These are phyloP conservation scores for Cygnus atratus DNA, from an alignment of 2,113 vertebrate species.

Conservation along the genomic window DNA sequence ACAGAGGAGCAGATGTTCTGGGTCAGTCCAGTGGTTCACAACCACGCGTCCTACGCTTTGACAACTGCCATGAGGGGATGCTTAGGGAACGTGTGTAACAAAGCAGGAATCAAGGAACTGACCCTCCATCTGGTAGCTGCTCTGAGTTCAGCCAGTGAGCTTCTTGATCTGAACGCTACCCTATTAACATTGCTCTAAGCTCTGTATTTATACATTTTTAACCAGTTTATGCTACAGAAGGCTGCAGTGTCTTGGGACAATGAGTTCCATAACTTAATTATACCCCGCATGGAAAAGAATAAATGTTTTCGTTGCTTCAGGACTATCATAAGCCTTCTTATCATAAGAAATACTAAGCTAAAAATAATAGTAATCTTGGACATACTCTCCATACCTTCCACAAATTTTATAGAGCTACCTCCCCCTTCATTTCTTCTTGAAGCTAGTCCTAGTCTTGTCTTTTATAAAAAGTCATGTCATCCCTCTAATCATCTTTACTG, in stretches of 20 bases:
- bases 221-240: background rate
- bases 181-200: background rate
- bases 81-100: background rate
- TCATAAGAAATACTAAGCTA: background rate
- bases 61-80: accelerated
- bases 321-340: background rate
- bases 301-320: background rate
- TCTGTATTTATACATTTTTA: background rate
- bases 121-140: background rate
- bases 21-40: accelerated
- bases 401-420: background rate
- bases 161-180: accelerated
- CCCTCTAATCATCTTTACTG: background rate
- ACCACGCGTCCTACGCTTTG: background rate
- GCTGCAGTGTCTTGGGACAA: background rate
- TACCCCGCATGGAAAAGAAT: too few relatives aligned
- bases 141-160: background rate
- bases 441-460: background rate
- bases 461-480: background rate
- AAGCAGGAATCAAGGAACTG: background rate
- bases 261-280: too few relatives aligned
- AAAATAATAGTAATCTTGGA: background rate
- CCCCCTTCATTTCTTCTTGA: background rate
- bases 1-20: too few relatives aligned
- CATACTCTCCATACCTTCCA: background rate